Base-by-base conservation (phyloP, 2,888 invertebrate species). In the Drosophila siamana region DNA sequence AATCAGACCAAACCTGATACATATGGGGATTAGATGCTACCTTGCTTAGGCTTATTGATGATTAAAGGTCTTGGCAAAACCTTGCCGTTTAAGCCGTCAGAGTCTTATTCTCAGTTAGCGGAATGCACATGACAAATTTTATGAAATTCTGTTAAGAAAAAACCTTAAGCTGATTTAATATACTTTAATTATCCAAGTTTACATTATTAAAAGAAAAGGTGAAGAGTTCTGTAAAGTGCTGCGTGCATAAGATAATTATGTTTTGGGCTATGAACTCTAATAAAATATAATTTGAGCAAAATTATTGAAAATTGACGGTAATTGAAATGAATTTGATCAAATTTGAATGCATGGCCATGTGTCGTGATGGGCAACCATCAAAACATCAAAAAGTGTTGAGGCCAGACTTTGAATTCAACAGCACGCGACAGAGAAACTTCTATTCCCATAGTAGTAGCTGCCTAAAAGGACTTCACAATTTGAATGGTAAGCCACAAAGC, bases 231-330 rank as follows among this genome's bases (percentile, higher is more conserved):
- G 11, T 11, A 19, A n/a, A 44, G 8, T 19, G 7, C 43, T 26
- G 62, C 75, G 67, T 67, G 77, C 62, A 44, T 16, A 1, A 36
- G 11, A 30, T 81, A 80, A 76, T 79, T 87, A 74, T 70, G 63
- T 46, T 61, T 43, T 46, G 69, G 57, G 51, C 62, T 62, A 78
- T 16, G 15, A 40, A 13, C 51, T 9, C 55, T 87, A 89, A 85
- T 85, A 60, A 65, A 85, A 89, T 85, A 80, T 87, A 89, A 85
- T 89, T 87, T 82, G 54, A 52, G 43, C 48, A 77, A 89, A 87
- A 85, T 89, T 85, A 89, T 89, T 89, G 86, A 85, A 87, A 85
- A 89, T 85, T 85, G 86, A 77, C 70, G 83, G 83, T 89, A 89
- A 86, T 87, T 86, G 86, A 88, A 89, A 89, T 86, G 75, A 80